These are phyloP conservation scores for Hemiscyllium ocellatum DNA, from an alignment of 2,113 vertebrate genomes.

Conservation along the genomic window DNA sequence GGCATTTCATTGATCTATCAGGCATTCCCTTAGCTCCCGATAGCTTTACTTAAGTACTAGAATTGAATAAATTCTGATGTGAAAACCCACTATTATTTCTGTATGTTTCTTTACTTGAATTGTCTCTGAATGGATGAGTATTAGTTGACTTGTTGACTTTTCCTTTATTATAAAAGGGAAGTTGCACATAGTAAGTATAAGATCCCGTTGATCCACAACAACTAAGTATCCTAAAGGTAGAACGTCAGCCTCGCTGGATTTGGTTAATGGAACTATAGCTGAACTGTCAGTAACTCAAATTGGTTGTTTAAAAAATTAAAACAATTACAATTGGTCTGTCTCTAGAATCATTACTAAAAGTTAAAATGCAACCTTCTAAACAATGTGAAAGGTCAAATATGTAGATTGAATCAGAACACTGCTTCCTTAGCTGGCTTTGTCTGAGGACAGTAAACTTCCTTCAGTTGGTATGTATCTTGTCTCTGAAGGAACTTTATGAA, in stretches of 20 bases:
- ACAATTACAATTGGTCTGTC: not conserved
- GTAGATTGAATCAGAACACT: not conserved
- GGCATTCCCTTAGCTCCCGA: not conserved
- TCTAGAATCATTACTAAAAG: not conserved
- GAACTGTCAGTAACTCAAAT: not conserved
- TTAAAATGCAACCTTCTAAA: not conserved
- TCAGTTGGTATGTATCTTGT: not conserved
- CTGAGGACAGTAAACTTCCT: not conserved
- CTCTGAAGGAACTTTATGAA: not conserved
- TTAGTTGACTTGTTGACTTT: not conserved
- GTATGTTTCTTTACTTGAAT: not conserved
- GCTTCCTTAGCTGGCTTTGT: slow-evolving; percentile 10
- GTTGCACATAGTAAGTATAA: not conserved
- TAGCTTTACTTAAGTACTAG: not conserved
- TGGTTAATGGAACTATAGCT: not conserved
- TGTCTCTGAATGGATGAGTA: not conserved
- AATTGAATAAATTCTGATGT: slow-evolving; percentile 24
- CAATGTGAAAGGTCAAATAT: not conserved
- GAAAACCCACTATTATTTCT: not conserved
- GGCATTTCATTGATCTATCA: not conserved
- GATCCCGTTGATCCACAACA: not conserved
- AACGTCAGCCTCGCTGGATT: not conserved
- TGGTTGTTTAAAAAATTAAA: not conserved
- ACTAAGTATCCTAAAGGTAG: not conserved
- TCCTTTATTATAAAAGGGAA: not conserved